A percentile compares a stretch with the other conserved stretches of the same genome.
phyloP scores from a whole-genome alignment of 2,113 vertebrate species.

The Melospiza georgiana region DNA sequence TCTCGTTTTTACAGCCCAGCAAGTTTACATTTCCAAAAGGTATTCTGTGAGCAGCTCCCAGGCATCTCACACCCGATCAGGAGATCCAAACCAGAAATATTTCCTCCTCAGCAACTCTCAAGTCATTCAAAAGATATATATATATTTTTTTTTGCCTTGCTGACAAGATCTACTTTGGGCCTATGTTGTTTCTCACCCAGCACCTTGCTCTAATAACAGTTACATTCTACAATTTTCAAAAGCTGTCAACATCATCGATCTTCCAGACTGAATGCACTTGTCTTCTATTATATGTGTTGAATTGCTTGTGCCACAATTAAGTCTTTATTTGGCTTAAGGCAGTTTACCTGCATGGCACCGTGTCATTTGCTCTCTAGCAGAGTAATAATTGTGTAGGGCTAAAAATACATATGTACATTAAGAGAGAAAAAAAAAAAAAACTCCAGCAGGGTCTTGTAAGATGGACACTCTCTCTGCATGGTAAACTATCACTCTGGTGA shows the following conservation, averaged over 20 bases:
- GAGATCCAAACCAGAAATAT: background rate
- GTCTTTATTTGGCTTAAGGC: constrained; percentile 45
- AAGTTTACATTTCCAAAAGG: background rate
- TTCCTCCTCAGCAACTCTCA: background rate
- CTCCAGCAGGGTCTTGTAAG: background rate
- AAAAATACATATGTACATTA: background rate
- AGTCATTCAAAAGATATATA: background rate
- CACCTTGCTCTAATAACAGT: constrained; percentile 22
- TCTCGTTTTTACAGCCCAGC: background rate
- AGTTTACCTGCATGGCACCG: background rate
- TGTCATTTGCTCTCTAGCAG: constrained; percentile 16
- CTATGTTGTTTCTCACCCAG: background rate
- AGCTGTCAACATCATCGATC: constrained; percentile 33
- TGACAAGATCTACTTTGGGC: background rate
- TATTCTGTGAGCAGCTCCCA: background rate
- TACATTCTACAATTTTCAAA: constrained; percentile 21
- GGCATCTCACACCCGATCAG: background rate
- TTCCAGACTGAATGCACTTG: background rate
- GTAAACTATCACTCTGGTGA: constrained; percentile 19
- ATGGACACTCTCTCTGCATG: constrained; percentile 8
- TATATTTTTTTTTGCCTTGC: background rate
- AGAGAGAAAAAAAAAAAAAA: background rate
- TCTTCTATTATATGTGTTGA: constrained; percentile 1
- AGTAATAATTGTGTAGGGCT: background rate
- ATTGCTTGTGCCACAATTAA: constrained; percentile 17